Evolutionary conservation across 2,797 vertebrate genomes (phyloP).

Genomic region (Myotis findleyi): DNA sequence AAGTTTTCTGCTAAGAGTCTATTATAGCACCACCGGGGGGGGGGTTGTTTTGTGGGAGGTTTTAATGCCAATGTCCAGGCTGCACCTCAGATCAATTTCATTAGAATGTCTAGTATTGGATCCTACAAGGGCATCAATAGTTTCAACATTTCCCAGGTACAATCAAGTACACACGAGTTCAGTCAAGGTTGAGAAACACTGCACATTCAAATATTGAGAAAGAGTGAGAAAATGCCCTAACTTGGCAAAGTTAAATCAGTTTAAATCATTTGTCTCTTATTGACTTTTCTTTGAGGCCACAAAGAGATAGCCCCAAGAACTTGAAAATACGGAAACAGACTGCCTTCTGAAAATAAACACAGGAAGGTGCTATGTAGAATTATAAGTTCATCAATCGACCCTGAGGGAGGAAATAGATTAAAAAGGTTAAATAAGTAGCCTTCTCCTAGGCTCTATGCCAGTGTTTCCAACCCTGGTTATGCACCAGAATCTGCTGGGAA

Average conservation of each 20-base stretch:
- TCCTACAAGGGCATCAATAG: neutral
- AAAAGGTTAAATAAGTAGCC: conserved; percentile 35
- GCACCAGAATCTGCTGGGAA: neutral
- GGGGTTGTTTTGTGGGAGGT: neutral
- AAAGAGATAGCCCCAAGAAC: neutral
- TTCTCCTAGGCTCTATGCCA: neutral
- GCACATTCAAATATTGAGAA: conserved; percentile 39
- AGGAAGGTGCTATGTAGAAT: neutral
- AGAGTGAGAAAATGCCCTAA: conserved; percentile 2
- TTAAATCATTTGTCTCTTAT: conserved; percentile 14
- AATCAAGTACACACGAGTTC: neutral
- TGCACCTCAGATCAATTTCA: neutral
- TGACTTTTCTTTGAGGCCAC: conserved; percentile 37
- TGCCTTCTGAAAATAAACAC: conserved; percentile 53
- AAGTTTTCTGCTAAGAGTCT: neutral
- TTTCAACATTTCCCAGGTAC: neutral
- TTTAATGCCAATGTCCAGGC: neutral
- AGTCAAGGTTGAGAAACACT: conserved; percentile 11
- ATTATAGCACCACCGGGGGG: neutral
- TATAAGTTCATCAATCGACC: neutral
- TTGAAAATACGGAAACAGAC: neutral
- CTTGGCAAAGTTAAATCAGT: neutral
- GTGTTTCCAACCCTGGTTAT: neutral
- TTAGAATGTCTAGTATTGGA: neutral
- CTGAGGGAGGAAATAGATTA: neutral